Base-by-base conservation (phyloP, 2,113 vertebrate genomes). In the Sterna hirundo region DNA sequence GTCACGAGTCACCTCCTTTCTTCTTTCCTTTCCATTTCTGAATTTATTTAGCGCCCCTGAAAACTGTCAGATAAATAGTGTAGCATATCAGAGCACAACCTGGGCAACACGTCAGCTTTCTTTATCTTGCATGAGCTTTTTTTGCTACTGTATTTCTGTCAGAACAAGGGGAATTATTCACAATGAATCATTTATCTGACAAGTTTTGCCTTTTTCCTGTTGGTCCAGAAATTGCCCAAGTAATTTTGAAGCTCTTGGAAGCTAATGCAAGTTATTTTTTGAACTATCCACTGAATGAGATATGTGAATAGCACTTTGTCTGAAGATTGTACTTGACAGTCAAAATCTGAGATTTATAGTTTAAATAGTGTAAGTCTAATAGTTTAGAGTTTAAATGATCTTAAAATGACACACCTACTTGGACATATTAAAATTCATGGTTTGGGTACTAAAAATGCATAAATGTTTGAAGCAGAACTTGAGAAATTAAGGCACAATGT, bases 231-330 rank as follows among this genome's bases (percentile, higher is more conserved):
- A 89, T 85, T 94, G 47, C 46, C 46, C n/a, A 52, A 85, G 66
- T 91, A 82, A 84, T 94, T 81, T 66, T 85, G 72, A 85, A 94
- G 57, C 52, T 92, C 74, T 84, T 91, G 55, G 57, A 84, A 89
- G 70, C 26, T 83, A 85, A 91, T 62, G 15, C 46, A 91, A 76
- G 65, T 64, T 75, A 62, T 64, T 75, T 92, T 92, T 94, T 65
- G 78, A 84, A 32, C 42, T 69, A 46, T 72, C n/a, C 22, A 21
- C 52, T 76, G 74, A 92, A 91, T 65, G 54, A 94, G 70, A 49
- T 79, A 87, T 30, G 49, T 21, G 61, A 92, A 76, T 83, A 91
- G 54, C 46, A 38, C 49, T 92, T 96, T 75, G 30, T 44, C 44
- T 78, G 86, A 83, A 93, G 74, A 89, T 83, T 94, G 46, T 62